These are phyloP conservation scores for Macaria notata DNA, from an alignment of 2,888 invertebrate genomes.

Conservation along the genomic window DNA sequence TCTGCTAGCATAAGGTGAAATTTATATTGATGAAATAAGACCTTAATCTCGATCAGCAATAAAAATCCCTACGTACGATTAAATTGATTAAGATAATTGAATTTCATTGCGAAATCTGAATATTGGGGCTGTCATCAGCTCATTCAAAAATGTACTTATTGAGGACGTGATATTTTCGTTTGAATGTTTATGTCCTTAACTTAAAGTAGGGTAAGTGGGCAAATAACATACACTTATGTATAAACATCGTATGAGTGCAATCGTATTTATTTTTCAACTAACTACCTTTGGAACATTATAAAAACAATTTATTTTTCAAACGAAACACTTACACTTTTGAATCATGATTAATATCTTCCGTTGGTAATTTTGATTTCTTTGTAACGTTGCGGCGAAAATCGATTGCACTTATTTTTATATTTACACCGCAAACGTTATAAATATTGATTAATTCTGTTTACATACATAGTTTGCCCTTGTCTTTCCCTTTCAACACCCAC, in stretches of 20 bases:
- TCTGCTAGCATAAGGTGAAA: background rate
- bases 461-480: slow-evolving; percentile 9
- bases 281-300: background rate
- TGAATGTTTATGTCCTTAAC: slow-evolving; percentile 33
- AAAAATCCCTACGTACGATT: slow-evolving; percentile 11
- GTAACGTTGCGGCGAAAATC: too few species aligned
- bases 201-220: slow-evolving; percentile 29
- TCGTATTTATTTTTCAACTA: background rate
- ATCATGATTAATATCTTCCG: too few species aligned
- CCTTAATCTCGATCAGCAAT: slow-evolving; percentile 6
- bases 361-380: too few species aligned
- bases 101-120: slow-evolving; percentile 25
- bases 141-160: slow-evolving; percentile 28
- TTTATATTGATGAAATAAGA: slow-evolving; percentile 3
- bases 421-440: too few species aligned
- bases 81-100: slow-evolving; percentile 29
- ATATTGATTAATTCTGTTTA: background rate
- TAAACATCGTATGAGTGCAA: background rate
- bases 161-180: slow-evolving; percentile 42
- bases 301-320: too few species aligned
- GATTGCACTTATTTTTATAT: too few species aligned
- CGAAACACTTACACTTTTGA: too few species aligned
- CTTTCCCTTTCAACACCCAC: slow-evolving; percentile 6
- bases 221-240: slow-evolving; percentile 9
- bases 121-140: slow-evolving; percentile 28